These are phyloP conservation scores for Cryptocheilus praepositus DNA, from an alignment of 2,888 invertebrate genomes.

Conservation along the genomic window DNA sequence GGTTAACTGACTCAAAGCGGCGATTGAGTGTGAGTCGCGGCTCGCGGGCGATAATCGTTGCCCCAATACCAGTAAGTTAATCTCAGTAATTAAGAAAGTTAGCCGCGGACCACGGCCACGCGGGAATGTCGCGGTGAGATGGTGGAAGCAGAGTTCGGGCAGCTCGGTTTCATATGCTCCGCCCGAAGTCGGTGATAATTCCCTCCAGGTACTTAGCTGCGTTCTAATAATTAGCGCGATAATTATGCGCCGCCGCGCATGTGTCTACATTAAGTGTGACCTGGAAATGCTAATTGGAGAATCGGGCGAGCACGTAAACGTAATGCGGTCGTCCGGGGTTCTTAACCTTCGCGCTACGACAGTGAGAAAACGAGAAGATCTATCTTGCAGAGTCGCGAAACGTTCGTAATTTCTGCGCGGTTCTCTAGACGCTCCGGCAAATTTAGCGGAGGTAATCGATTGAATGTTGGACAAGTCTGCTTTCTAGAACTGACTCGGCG, in stretches of 20 bases:
- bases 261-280: slow-evolving; percentile 59
- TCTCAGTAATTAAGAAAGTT: slow-evolving; percentile 73
- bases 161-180: slow-evolving; percentile 20
- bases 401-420: too few species aligned
- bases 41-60: slow-evolving; percentile 68
- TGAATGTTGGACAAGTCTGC: too few species aligned
- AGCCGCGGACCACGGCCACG: slow-evolving; percentile 58
- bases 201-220: slow-evolving; percentile 69
- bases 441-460: too few species aligned
- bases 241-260: slow-evolving; percentile 68
- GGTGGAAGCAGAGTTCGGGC: not conserved
- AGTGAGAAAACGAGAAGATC: not conserved
- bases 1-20: slow-evolving; percentile 1
- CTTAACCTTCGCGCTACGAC: slow-evolving; percentile 31
- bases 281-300: slow-evolving; percentile 71
- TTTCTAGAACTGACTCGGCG: too few species aligned
- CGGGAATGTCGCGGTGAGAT: slow-evolving; percentile 54
- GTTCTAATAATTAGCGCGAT: slow-evolving; percentile 72
- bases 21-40: slow-evolving; percentile 34
- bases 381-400: not conserved
- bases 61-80: slow-evolving; percentile 72
- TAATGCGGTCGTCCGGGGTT: slow-evolving; percentile 27
- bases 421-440: too few species aligned
- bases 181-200: slow-evolving; percentile 68
- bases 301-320: slow-evolving; percentile 50